These are phyloP conservation scores for Artibeus lituratus DNA, from an alignment of 2,797 vertebrate species.

Conservation along the genomic window DNA sequence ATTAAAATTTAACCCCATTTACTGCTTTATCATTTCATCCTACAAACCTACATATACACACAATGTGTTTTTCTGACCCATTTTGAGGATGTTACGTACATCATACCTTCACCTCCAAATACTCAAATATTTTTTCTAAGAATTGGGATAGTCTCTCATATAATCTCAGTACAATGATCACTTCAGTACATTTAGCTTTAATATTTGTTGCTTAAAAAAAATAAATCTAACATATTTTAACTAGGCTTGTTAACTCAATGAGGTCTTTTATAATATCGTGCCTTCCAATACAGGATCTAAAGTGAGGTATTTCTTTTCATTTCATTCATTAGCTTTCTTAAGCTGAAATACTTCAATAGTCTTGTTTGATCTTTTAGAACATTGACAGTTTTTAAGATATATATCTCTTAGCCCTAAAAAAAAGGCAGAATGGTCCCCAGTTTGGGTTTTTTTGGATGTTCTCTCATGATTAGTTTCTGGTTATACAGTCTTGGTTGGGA, in stretches of 20 bases:
- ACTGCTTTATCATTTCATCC: not conserved
- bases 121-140: not conserved
- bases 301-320: not conserved
- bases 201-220: not conserved
- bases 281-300: not conserved
- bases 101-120: not conserved
- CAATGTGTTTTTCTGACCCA: not conserved
- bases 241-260: not conserved
- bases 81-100: not conserved
- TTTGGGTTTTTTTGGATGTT: not conserved
- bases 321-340: not conserved
- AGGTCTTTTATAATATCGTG: not conserved
- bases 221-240: not conserved
- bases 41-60: not conserved
- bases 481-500: not conserved
- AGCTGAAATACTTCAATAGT: not conserved
- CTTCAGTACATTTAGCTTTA: not conserved
- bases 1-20: not conserved
- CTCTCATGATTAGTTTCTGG: not conserved
- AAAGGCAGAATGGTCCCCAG: not conserved
- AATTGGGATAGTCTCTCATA: not conserved
- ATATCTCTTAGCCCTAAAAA: not conserved
- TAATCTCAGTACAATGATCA: not conserved
- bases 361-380: not conserved
- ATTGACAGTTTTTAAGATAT: not conserved